These are phyloP conservation scores for Yponomeuta evonymella DNA, from an alignment of 2,888 invertebrate species.

Conservation along the genomic window DNA sequence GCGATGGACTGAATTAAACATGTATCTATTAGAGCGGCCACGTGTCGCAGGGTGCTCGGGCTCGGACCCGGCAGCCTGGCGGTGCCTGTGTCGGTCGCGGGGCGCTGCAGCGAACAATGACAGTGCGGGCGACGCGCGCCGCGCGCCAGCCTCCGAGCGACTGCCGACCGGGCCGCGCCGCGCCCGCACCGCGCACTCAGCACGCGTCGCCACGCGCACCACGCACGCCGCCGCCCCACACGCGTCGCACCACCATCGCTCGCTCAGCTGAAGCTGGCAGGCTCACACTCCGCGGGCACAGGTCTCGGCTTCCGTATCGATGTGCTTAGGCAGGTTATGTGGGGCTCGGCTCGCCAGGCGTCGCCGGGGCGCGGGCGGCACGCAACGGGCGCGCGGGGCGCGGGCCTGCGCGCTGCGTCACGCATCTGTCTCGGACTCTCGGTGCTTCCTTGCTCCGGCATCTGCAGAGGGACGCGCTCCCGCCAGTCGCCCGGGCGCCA, in stretches of 20 bases:
- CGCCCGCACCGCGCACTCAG: constrained; percentile 52
- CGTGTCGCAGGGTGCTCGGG: constrained; percentile 22
- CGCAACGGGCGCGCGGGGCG: constrained; percentile 42
- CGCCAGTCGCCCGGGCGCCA: constrained; percentile 26
- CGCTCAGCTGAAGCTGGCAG: constrained; percentile 4
- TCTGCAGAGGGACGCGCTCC: constrained; percentile 59
- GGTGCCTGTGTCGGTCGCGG: constrained; percentile 35
- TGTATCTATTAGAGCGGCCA: constrained; percentile 40
- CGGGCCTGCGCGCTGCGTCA: constrained; percentile 73
- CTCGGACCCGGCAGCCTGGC: neutral
- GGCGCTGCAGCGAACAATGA: constrained; percentile 51
- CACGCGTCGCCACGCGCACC: constrained; percentile 40
- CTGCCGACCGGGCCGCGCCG: constrained; percentile 54
- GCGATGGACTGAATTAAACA: constrained; percentile 53
- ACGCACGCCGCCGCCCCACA: constrained; percentile 25
- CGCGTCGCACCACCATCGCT: constrained; percentile 10
- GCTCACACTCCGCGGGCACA: constrained; percentile 4
- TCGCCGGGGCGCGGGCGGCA: constrained; percentile 33
- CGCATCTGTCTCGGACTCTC: constrained; percentile 70
- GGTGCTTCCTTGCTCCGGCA: constrained; percentile 59
- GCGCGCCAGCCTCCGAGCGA: constrained; percentile 61
- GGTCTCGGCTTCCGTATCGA: constrained; percentile 46
- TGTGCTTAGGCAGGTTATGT: constrained; percentile 53
- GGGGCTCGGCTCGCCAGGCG: constrained; percentile 15
- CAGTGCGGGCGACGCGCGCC: constrained; percentile 58